phyloP scores from a whole-genome alignment of 2,797 vertebrate species.

The Schizopygopsis malacanthus region DNA sequence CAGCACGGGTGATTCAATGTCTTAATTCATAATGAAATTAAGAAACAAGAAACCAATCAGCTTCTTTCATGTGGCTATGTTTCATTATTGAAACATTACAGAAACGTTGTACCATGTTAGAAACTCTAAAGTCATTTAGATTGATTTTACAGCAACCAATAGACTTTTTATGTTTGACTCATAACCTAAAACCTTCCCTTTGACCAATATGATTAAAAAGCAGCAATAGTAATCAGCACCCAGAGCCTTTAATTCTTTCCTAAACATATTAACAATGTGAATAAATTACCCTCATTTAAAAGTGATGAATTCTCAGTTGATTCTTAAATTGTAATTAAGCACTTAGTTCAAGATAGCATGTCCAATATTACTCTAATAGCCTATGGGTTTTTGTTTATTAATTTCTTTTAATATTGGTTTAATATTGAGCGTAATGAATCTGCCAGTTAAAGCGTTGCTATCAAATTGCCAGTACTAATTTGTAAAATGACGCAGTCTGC shows the following conservation, averaged over 20 bases:
- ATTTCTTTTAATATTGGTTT: conserved; percentile 70
- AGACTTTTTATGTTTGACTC: neutral
- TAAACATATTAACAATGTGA: conserved; percentile 59
- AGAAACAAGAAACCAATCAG: neutral
- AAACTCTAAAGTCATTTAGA: neutral
- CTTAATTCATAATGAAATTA: neutral
- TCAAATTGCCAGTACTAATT: conserved; percentile 73
- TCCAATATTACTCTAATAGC: conserved; percentile 68
- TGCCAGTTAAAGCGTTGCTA: conserved; percentile 72
- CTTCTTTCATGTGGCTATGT: neutral
- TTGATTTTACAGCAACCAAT: neutral
- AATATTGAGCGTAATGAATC: conserved; percentile 72
- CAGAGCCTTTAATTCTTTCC: conserved; percentile 62
- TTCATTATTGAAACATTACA: neutral
- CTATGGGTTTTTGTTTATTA: conserved; percentile 60
- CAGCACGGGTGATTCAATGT: neutral
- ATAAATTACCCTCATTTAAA: conserved; percentile 59
- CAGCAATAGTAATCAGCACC: conserved; percentile 66
- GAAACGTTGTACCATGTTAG: neutral
- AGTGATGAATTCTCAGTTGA: conserved; percentile 60
- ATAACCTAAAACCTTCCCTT: conserved; percentile 29
- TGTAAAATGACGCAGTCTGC: conserved; percentile 67
- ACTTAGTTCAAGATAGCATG: conserved; percentile 60
- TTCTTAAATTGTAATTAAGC: conserved; percentile 63
- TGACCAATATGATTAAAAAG: conserved; percentile 65